Conservation (phyloP, 2,797 vertebrate genomes). For the Pantherophis vulpinus region DNA sequence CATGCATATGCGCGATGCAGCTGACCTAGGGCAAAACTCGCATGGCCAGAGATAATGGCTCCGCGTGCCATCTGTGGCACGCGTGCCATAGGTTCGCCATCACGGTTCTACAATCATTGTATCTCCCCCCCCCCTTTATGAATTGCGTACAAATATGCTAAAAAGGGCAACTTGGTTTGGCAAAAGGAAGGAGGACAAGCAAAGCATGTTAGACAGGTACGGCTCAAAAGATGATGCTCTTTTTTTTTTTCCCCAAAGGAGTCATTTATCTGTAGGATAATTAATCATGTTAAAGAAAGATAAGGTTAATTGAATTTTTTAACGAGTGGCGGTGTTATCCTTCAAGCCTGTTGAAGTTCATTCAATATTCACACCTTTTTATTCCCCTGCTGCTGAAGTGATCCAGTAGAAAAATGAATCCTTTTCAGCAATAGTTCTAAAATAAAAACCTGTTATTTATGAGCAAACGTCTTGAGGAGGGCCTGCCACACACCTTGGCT, state of each 20-base stretch:
- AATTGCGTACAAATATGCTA: slow-evolving; percentile 50
- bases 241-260: slow-evolving; percentile 57
- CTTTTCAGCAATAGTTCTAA: slow-evolving; percentile 48
- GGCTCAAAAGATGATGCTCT: slow-evolving; percentile 66
- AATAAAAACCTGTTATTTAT: slow-evolving; percentile 57
- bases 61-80: too few species aligned
- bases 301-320: slow-evolving; percentile 76
- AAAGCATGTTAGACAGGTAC: slow-evolving; percentile 60
- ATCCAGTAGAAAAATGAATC: slow-evolving; percentile 69
- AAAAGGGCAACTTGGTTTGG: slow-evolving; percentile 52
- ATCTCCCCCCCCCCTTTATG: slow-evolving; percentile 52
- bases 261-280: slow-evolving; percentile 68
- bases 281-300: slow-evolving; percentile 73
- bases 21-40: too few species aligned
- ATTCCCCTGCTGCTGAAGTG: slow-evolving; percentile 44
- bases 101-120: background rate
- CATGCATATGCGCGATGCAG: too few species aligned
- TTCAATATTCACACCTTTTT: slow-evolving; percentile 67
- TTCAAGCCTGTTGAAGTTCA: slow-evolving; percentile 70
- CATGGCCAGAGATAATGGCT: too few species aligned
- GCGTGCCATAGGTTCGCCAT: too few species aligned
- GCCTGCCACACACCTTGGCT: background rate
- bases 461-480: background rate
- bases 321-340: slow-evolving; percentile 70
- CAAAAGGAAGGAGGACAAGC: slow-evolving; percentile 48